phyloP scores from a whole-genome alignment of 2,113 vertebrate species.

The Girardinichthys multiradiatus region DNA sequence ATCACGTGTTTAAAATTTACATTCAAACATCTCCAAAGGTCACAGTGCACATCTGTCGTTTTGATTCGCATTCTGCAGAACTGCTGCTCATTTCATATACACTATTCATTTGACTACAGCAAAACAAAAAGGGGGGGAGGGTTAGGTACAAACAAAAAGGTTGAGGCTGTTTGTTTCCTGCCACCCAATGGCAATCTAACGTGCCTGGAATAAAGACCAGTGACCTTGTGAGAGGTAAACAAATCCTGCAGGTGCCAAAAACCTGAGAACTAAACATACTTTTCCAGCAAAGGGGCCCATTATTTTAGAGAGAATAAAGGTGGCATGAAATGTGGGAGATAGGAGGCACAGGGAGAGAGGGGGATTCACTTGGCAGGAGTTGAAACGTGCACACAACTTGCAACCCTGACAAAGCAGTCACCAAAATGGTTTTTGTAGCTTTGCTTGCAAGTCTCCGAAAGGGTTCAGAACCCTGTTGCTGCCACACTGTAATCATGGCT shows the following conservation, averaged over 20 bases:
- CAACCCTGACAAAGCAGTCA: conserved; percentile 25
- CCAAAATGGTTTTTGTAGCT: conserved; percentile 33
- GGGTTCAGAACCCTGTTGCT: conserved; percentile 58
- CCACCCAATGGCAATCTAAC: conserved; percentile 45
- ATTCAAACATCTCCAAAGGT: conserved; percentile 17
- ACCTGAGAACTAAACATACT: conserved; percentile 58
- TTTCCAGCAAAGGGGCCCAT: conserved; percentile 53
- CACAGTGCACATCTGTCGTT: neutral
- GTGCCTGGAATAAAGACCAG: conserved; percentile 64
- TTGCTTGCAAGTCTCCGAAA: conserved; percentile 33
- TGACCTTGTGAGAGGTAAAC: conserved; percentile 67
- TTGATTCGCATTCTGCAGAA: conserved; percentile 28
- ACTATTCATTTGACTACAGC: conserved; percentile 34
- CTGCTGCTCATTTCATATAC: conserved; percentile 43
- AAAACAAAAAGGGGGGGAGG: conserved; percentile 8
- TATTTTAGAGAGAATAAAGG: conserved; percentile 48
- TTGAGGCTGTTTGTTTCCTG: conserved; percentile 52
- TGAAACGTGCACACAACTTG: conserved; percentile 8
- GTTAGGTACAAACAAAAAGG: neutral
- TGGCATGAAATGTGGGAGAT: conserved; percentile 32
- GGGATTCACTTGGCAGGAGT: neutral
- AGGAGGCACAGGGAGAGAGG: conserved; percentile 4
- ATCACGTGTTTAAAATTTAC: conserved; percentile 2
- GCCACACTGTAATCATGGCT: conserved; percentile 55
- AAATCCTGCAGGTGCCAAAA: conserved; percentile 58